phyloP scores from a whole-genome alignment of 2,113 vertebrate species.

The human (Homo sapiens) region DNA sequence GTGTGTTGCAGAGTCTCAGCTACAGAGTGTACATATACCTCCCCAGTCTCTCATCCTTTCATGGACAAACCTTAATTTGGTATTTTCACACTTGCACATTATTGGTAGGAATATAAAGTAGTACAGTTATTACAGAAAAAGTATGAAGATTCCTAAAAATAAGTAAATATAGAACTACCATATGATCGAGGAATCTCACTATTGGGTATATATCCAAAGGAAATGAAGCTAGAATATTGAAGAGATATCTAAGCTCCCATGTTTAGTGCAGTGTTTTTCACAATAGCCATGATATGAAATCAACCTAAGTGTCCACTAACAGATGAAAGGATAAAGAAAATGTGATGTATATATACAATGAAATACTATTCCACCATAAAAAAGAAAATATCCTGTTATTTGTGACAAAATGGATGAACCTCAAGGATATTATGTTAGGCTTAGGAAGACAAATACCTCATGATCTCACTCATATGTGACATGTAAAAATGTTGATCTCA shows the following conservation, averaged over 20 bases:
- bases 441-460: not conserved
- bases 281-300: not conserved
- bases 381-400: not conserved
- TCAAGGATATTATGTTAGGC: not conserved
- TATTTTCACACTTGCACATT: not conserved
- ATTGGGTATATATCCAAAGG: not conserved
- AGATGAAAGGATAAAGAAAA: not conserved
- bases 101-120: not conserved
- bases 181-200: not conserved
- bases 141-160: not conserved
- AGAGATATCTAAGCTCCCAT: not conserved
- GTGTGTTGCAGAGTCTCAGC: too few relatives aligned
- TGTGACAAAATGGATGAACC: not conserved
- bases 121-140: not conserved
- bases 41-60: too few relatives aligned
- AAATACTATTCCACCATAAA: not conserved
- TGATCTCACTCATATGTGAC: not conserved
- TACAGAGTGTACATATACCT: too few relatives aligned
- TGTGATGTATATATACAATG: not conserved
- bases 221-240: not conserved
- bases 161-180: not conserved
- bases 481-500: not conserved
- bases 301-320: not conserved
- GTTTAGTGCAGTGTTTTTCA: not conserved
- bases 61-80: too few relatives aligned